phyloP scores from a whole-genome alignment of 2,113 vertebrate species.

The Caranx ignobilis region DNA sequence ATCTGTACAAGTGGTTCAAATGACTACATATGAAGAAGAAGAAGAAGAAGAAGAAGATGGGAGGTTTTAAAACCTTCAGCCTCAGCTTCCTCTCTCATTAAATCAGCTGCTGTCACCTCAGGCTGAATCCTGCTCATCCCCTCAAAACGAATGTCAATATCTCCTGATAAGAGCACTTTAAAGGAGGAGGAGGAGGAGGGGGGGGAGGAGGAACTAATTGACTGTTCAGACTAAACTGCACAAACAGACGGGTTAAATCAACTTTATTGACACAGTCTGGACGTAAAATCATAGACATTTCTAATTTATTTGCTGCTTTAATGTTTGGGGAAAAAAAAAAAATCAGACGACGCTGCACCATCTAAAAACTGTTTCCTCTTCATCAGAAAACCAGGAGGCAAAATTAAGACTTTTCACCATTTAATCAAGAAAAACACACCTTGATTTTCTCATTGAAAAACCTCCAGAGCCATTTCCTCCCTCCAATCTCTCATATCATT shows the following conservation, averaged over 20 bases:
- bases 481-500: neutral
- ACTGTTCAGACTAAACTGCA: neutral
- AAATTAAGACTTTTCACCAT: neutral
- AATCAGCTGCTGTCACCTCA: neutral
- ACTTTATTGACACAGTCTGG: neutral
- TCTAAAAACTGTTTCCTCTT: neutral
- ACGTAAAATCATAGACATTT: neutral
- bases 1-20: no score
- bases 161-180: neutral
- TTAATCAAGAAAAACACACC: neutral
- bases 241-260: neutral
- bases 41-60: no score
- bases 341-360: neutral
- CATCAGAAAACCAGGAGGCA: neutral
- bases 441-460: neutral
- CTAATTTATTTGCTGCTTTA: neutral
- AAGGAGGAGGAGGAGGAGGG: neutral
- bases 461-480: neutral
- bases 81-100: neutral
- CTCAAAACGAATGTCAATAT: constrained; percentile 8
- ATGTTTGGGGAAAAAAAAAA: no score
- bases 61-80: neutral
- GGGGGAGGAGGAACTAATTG: constrained; percentile 8
- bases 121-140: constrained; percentile 10
- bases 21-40: no score